A percentile compares a stretch with the other conserved stretches of the same genome.
phyloP scores from a whole-genome alignment of 2,113 vertebrate species.

The Tenrec ecaudatus region DNA sequence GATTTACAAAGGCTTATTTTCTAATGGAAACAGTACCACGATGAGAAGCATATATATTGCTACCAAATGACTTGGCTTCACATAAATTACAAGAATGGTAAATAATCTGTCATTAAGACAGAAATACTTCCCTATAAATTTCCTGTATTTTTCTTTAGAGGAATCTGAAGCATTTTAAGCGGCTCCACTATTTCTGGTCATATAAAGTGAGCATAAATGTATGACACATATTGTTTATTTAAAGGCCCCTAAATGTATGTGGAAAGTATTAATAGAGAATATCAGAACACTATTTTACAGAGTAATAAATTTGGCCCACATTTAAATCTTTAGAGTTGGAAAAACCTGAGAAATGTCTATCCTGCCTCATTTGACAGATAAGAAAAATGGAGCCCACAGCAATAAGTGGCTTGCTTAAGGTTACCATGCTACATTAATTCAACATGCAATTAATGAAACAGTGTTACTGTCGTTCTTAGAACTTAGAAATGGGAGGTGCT shows the following conservation, averaged over 20 bases:
- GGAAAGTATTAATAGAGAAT: neutral
- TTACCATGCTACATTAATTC: too few species aligned
- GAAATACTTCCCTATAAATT: conserved; percentile 19
- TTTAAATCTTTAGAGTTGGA: neutral
- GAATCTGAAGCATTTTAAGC: neutral
- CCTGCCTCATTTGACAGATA: too few species aligned
- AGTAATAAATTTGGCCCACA: neutral
- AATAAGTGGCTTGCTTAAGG: neutral
- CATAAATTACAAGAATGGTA: neutral
- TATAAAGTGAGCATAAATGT: neutral
- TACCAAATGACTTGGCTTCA: conserved; percentile 27
- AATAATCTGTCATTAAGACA: conserved; percentile 40
- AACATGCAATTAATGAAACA: too few species aligned
- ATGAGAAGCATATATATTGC: neutral
- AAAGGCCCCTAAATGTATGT: neutral
- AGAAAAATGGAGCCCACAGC: too few species aligned
- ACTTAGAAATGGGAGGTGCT: too few species aligned
- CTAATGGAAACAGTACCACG: neutral
- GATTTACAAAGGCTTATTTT: neutral
- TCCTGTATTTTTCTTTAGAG: neutral
- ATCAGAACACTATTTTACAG: neutral
- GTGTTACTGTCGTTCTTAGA: too few species aligned
- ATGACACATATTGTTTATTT: neutral
- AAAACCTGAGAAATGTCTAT: neutral
- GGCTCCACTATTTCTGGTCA: neutral